Percentiles rank a stretch among this genome's conserved stretches.
These are phyloP conservation scores for Polydrusus pterygomalis DNA, from an alignment of 2,888 invertebrate genomes.

Conservation along the genomic window DNA sequence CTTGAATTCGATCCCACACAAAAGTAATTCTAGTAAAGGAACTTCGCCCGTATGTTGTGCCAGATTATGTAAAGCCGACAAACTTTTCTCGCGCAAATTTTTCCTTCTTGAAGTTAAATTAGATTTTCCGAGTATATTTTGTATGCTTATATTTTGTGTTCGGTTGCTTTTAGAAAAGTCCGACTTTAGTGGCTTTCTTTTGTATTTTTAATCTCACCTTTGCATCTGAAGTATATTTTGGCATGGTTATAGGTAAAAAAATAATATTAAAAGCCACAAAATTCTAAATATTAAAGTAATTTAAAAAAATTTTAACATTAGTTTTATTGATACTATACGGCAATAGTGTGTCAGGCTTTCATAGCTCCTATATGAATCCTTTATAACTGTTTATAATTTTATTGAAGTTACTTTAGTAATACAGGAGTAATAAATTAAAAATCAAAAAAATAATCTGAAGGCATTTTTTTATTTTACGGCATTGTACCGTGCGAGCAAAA, in stretches of 20 bases:
- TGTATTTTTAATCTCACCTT: conserved; percentile 22
- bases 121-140: conserved; percentile 47
- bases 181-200: conserved; percentile 31
- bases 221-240: not conserved
- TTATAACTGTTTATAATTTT: too few species aligned
- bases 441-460: too few species aligned
- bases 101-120: conserved; percentile 55
- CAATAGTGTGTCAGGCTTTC: too few species aligned
- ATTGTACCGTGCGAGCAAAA: too few species aligned
- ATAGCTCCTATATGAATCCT: too few species aligned
- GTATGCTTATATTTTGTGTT: conserved; percentile 41
- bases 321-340: too few species aligned
- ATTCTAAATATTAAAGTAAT: too few species aligned
- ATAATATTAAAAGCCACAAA: too few species aligned
- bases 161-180: conserved; percentile 32
- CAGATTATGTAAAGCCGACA: conserved; percentile 51
- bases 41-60: conserved; percentile 47
- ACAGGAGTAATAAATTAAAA: too few species aligned
- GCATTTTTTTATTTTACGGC: too few species aligned
- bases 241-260: not conserved
- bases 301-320: too few species aligned
- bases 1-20: conserved; percentile 46
- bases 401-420: too few species aligned
- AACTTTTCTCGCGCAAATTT: conserved; percentile 47
- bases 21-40: conserved; percentile 48